Evolutionary conservation across 1,140 invertebrate genomes (phyloP), one percentile per base, ranked within the genome.

Genomic region (Diorhabda carinulata): DNA sequence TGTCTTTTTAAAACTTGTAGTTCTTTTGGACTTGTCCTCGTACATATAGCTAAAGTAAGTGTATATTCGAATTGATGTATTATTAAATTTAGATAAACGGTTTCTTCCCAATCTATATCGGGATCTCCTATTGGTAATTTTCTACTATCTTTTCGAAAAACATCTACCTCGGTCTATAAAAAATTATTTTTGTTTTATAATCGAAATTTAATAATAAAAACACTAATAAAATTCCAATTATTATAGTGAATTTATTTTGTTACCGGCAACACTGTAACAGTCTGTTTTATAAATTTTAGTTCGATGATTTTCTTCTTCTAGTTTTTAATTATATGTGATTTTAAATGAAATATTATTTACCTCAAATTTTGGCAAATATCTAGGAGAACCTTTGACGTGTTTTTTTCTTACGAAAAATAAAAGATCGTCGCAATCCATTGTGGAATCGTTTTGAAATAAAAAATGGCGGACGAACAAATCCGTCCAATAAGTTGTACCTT

Each of bases 41-140:
- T 98, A 84, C 97, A 99, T 76, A 99, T 95, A 69, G 97, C 97
- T 82, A 98, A 86, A 7, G 97, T 99, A 58, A 99, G 86, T 59
- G 92, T 97, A 82, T 98, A 99, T 81, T 98, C 95, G 84, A 99
- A 96, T 84, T 98, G 96, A 85, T 99, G 97, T 78, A 99, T 91
- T 72, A 99, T 96, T 74, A 99, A 86, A 85, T 99, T 99, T 61
- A 99, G 86, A 85, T 98, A 99, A 69, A 99, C 96, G 61, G 97
- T 99, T 86, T 99, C 97, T 84, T 99, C 96, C 97, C 97, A 99
- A 84, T 98, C 96, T 75, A 98, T 92, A 78, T 95, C 92, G 41
- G 92, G 92, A 85, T 98, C 96, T 64, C 94, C 94, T 74, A 95
- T 92, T 44, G 97, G 97, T 76, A 98, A 83, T 81, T 98, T 98